Base-by-base conservation (phyloP, 1,140 invertebrate species). In the Ceratoteleas bidentatus region DNA sequence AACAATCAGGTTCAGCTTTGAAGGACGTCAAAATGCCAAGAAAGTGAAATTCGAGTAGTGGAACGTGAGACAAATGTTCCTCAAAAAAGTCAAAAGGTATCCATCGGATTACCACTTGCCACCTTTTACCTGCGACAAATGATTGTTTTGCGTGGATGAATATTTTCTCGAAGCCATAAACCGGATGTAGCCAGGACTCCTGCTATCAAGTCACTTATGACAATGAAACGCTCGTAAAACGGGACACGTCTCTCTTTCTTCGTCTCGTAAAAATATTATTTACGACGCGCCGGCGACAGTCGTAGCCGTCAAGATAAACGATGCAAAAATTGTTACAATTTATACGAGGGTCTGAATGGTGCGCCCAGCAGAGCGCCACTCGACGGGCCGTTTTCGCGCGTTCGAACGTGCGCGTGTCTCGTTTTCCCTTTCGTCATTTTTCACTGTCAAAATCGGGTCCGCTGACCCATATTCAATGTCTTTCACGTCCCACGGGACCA, bases 301-400 rank as follows among this genome's bases (percentile, higher is more conserved):
- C 60, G 56, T 56, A 58, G 53, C 50, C 53, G 61, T 58, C 60
- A 81, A 69, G 80, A 81, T 66, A 68, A 77, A 80, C 72, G 76
- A 86, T 87, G 86, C 84, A 85, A 86, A 87, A 87, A 81, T 84
- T 60, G 77, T 82, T 85, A 77, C 73, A 87, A 88, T 86, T 87
- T 88, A 87, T 87, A 84, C 61, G 57, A 61, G 14, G 81, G 74
- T 68, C 83, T 84, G 57, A 66, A 49, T 50, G 69, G 57, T 57
- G 45, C 62, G 47, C 74, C 73, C 60, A 81, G 68, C 72, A 50
- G 65, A 72, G 72, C 66, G 61, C 70, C 66, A 80, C 73, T 78
- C 58, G 70, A 69, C 76, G 60, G 53, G 64, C 34, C 34, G 14
- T 62, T 66, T 58, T 70, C 24, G 43, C 38, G 81, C 50, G 36